phyloP scores from a whole-genome alignment of 2,797 vertebrate genomes.

The Tokudaia muenninki region DNA sequence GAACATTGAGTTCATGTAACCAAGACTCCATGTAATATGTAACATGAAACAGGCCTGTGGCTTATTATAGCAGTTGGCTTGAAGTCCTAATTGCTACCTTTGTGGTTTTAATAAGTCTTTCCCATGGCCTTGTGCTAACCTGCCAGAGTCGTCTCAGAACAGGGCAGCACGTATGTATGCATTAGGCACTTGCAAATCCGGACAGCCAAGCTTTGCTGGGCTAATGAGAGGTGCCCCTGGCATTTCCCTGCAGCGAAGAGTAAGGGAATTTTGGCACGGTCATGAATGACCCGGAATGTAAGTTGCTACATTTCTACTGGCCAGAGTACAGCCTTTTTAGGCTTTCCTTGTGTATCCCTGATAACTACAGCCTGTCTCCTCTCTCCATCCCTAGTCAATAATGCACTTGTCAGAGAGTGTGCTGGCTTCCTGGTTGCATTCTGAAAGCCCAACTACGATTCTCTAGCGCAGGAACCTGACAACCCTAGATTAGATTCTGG shows the following conservation, averaged over 20 bases:
- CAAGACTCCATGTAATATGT: neutral
- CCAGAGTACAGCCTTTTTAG: neutral
- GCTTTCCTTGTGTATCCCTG: neutral
- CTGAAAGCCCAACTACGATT: neutral
- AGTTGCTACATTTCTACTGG: neutral
- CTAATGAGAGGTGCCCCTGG: neutral
- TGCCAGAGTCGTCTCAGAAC: neutral
- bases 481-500: neutral
- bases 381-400: neutral
- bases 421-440: neutral
- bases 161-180: neutral
- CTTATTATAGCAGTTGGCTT: neutral
- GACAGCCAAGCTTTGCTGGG: neutral
- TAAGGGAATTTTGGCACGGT: neutral
- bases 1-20: neutral
- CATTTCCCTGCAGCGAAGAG: neutral
- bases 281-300: neutral
- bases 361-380: neutral
- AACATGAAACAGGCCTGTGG: neutral
- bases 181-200: neutral
- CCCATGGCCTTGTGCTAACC: conserved; percentile 1
- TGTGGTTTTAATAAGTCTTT: conserved; percentile 35
- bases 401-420: neutral
- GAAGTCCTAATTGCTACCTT: conserved; percentile 18
- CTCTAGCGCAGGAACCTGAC: neutral